Evolutionary conservation across 2,113 vertebrate species (phyloP), one percentile per base, ranked within the genome.

Genomic region (Hyla sarda): DNA sequence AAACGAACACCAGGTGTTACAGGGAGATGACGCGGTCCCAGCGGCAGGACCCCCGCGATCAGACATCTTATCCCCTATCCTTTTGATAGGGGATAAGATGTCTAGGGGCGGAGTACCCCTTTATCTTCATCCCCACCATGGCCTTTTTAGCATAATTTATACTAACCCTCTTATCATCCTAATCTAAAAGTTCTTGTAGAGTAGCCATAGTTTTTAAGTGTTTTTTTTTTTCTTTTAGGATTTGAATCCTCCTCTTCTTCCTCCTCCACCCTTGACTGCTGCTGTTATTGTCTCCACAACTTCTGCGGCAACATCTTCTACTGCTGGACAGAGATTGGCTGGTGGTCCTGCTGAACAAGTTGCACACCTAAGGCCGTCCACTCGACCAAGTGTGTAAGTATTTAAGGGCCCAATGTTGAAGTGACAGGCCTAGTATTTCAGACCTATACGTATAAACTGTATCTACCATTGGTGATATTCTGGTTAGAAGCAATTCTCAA

Each of bases 351-450:
- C 91, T 50, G 98, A 99, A 75, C 98, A 98, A 92, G 93, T 92
- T 83, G 89, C 93, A 79, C 94, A 96, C 88, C 89, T 93, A 45
- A 90, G 95, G 71, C 88, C 93, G 17, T 94, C 97, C 82, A 92
- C 95, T 90, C 97, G 97, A 89, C 98, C 98, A 87, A 98, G 96
- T 84, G 97, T 99, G 98, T 99, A 93, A 98, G 98, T 97, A 17
- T 52, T 65, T 9, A 58, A 17, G 13, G 62, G 62, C 62, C 2
- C 9, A 30, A 28, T 25, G 1, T 16, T 16, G 13, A 30, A 5
- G 23, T 41, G 34, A 5, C 11, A 32, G 16, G 17, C 73, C 0
- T 23, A 17, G 34, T 21, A 21, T 32, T 7, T 30, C 62, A n/a
- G n/a, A n/a, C n/a, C 1, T 69, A 32, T 28, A 13, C 14, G 28